Base-by-base conservation (phyloP, 2,797 vertebrate species). In the Sebastiscus tertius region DNA sequence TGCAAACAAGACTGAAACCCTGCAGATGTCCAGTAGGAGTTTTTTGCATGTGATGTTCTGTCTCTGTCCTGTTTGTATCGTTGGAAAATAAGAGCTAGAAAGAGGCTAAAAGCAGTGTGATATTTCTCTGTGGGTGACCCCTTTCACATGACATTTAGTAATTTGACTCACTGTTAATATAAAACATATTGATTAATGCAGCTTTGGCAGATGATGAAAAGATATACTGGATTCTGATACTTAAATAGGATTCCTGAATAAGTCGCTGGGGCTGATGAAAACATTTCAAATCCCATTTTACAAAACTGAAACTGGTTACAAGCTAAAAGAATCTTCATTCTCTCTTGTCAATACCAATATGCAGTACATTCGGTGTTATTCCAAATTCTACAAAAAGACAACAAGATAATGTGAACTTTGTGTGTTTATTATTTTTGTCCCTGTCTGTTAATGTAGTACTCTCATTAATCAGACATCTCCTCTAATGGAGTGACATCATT, bases 401-500 rank as follows among this genome's bases (percentile, higher is more conserved):
- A 31, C 1, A 29, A 1, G 7, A 63, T 5, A 49, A 59, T 39
- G 69, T 11, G 27, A 34, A 46, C 36, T 29, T 2, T 49, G 18
- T 39, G 14, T 8, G 24, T 77, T 49, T n/a, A 39, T 54, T n/a
- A 3, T 6, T 31, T 31, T 20, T 0, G 8, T 34, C 13, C 4
- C 11, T 10, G 20, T 18, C 46, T 69, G 26, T 59, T 36, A 24
- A 3, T 24, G 22, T 33, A 8, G 18, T 8, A 36, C 24, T 26
- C 46, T 22, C 49, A 69, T 77, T 83, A 39, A 69, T 84, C 80
- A 72, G 6, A 66, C 26, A 36, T 33, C 26, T 69, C 26, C 46
- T 56, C 14, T 62, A 22, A 76, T 75, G 67, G 60, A 86, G 81
- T 87, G 79, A 80, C 84, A 76, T 87, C 72, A 87, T 82, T 78